phyloP scores from a whole-genome alignment of 2,113 vertebrate genomes.

The Toxostoma redivivum region DNA sequence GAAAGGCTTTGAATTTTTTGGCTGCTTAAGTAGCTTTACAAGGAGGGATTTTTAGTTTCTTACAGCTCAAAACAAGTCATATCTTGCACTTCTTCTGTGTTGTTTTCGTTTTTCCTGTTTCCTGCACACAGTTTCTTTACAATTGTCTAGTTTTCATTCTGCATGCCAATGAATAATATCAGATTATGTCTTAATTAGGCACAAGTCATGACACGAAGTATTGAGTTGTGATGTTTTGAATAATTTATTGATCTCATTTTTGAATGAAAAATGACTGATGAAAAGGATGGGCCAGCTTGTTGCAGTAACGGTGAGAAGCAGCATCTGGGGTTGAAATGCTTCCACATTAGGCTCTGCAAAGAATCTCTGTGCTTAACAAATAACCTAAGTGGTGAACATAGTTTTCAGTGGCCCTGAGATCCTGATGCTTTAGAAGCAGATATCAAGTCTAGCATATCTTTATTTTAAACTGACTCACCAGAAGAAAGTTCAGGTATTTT shows the following conservation, averaged over 20 bases:
- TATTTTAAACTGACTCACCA: not conserved
- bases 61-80: not conserved
- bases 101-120: not conserved
- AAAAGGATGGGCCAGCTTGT: not conserved
- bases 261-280: not conserved
- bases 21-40: not conserved
- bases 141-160: not conserved
- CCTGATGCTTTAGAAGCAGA: not conserved
- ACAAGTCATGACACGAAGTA: not conserved
- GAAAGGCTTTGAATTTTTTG: not conserved
- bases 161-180: not conserved
- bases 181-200: not conserved
- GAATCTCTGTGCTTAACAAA: not conserved
- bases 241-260: not conserved
- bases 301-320: not conserved
- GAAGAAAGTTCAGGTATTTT: not conserved
- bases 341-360: not conserved
- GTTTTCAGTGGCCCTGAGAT: not conserved
- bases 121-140: not conserved
- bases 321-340: not conserved
- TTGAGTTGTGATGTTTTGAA: not conserved
- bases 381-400: not conserved
- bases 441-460: not conserved
- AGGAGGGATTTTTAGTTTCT: not conserved
- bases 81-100: not conserved